A percentile compares a stretch with the other conserved stretches of the same genome.
These are phyloP conservation scores for Calameuta idolon DNA, from an alignment of 2,888 invertebrate genomes.

Conservation along the genomic window DNA sequence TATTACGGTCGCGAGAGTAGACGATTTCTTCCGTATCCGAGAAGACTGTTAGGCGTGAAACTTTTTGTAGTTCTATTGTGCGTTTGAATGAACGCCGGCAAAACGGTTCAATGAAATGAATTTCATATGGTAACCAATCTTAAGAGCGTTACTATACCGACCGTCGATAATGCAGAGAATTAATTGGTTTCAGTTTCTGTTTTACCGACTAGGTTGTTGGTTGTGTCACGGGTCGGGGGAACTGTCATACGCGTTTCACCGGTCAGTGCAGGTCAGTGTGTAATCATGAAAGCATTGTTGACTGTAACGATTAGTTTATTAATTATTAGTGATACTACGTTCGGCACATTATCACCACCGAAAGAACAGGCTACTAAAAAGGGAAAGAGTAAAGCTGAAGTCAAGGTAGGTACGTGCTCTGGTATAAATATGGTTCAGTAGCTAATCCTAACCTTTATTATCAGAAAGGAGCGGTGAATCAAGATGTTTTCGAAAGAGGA, in stretches of 20 bases:
- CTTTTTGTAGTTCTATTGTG: not conserved
- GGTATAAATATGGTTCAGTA: not conserved
- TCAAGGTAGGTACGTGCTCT: conserved; percentile 29
- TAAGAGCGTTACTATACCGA: not conserved
- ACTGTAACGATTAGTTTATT: conserved; percentile 27
- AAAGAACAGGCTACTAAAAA: conserved; percentile 31
- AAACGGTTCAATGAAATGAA: not conserved
- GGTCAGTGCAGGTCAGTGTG: not conserved
- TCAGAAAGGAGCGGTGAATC: conserved; percentile 71
- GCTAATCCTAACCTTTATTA: conserved; percentile 5
- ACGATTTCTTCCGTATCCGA: not conserved
- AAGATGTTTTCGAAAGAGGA: conserved; percentile 77
- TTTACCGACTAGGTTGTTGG: not conserved
- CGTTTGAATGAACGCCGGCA: not conserved
- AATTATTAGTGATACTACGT: conserved; percentile 22
- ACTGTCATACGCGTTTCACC: not conserved
- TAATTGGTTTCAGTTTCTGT: not conserved
- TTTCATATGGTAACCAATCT: not conserved
- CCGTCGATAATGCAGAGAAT: not conserved
- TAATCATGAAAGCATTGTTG: conserved; percentile 36
- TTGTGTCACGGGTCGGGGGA: not conserved
- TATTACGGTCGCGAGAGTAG: not conserved
- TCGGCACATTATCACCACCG: conserved; percentile 41
- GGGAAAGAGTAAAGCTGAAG: conserved; percentile 26
- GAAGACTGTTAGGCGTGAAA: not conserved